Conservation (phyloP, 2,113 vertebrate species). For the Macheiramphus alcinus region DNA sequence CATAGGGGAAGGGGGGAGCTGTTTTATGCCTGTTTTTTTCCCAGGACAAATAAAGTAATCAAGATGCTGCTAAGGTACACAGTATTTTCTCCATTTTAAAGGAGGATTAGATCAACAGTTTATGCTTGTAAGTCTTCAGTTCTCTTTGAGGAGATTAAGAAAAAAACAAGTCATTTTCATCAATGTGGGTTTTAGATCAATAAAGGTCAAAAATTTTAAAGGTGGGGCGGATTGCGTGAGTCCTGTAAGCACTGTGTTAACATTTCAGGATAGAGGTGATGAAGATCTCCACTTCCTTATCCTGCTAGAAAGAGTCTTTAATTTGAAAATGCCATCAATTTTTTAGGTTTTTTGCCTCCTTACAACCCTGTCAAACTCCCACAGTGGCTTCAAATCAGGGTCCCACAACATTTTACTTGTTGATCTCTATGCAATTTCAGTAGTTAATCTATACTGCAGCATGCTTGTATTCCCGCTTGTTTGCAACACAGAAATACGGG, state of each 20-base stretch:
- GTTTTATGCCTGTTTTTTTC: background rate
- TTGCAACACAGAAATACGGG: background rate
- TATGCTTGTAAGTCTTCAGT: background rate
- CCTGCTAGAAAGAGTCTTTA: background rate
- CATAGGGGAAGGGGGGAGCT: background rate
- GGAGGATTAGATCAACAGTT: constrained; percentile 24
- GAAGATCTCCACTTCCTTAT: constrained; percentile 17
- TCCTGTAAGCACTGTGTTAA: constrained; percentile 3
- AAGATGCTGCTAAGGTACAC: background rate
- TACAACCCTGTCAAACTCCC: background rate
- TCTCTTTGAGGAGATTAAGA: constrained; percentile 1
- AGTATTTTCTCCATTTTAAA: background rate
- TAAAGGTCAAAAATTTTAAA: constrained; percentile 19
- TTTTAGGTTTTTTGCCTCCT: background rate
- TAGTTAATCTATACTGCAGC: background rate
- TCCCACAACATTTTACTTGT: background rate
- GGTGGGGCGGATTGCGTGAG: background rate
- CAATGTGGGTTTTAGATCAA: constrained; percentile 29
- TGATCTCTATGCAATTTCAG: background rate
- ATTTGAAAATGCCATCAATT: constrained; percentile 34
- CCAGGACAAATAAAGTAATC: background rate
- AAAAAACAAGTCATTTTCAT: background rate
- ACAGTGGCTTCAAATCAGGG: background rate
- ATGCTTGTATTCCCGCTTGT: background rate
- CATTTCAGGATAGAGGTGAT: background rate